phyloP scores from a whole-genome alignment of 2,113 vertebrate genomes.

The Caranx melampygus region DNA sequence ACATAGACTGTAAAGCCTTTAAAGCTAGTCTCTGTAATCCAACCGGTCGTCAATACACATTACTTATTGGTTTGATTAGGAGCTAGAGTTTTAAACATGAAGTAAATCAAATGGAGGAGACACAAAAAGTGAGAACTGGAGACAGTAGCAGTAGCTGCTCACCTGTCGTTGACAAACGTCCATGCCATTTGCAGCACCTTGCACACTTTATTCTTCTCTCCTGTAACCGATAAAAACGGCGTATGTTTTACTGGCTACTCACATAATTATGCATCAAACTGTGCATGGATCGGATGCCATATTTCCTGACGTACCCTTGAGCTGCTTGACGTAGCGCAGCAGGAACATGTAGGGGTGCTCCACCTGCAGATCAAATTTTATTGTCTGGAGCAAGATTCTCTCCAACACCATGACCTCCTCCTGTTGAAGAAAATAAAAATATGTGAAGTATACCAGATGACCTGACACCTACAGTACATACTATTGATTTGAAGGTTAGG shows the following conservation, averaged over 20 bases:
- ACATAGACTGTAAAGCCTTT: neutral
- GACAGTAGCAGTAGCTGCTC: constrained; percentile 15
- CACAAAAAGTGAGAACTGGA: neutral
- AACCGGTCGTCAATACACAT: neutral
- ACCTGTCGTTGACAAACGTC: constrained; percentile 99
- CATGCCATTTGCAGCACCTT: constrained; percentile 99
- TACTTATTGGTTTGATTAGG: neutral
- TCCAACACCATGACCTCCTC: constrained; percentile 99
- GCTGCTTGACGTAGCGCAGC: constrained; percentile 97
- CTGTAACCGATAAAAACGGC: constrained; percentile 72
- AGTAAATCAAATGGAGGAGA: neutral
- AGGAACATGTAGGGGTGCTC: constrained; percentile 99
- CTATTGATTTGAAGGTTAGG: neutral
- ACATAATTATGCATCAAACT: fast-evolving
- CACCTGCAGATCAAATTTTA: constrained; percentile 98
- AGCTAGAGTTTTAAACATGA: neutral
- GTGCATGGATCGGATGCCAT: neutral
- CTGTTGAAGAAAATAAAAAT: constrained; percentile 73
- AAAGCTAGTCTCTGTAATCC: neutral
- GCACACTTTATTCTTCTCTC: constrained; percentile 98
- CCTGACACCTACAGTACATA: neutral
- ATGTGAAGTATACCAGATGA: neutral
- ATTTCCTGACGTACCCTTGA: constrained; percentile 89
- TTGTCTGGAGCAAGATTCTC: constrained; percentile 96
- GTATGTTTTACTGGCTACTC: neutral